phyloP scores from a whole-genome alignment of 2,888 invertebrate species.

The Patella ulyssiponensis region DNA sequence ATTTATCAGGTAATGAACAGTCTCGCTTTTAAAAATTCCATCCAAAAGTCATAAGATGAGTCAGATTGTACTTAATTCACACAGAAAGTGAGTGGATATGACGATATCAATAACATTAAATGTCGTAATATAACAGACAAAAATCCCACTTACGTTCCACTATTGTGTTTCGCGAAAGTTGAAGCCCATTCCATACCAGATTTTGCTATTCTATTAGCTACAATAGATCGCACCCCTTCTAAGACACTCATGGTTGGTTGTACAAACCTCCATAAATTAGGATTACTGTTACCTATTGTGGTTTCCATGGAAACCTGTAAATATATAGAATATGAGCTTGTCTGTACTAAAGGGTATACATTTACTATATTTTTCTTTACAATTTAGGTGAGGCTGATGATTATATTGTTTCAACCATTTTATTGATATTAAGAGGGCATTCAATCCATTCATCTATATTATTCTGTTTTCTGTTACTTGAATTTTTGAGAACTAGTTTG shows the following conservation, averaged over 20 bases:
- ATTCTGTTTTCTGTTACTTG: too few relatives aligned
- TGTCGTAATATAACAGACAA: not conserved
- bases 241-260: constrained; percentile 76
- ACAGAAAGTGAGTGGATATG: too few relatives aligned
- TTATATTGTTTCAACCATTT: too few relatives aligned
- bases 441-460: too few relatives aligned
- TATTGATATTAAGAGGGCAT: too few relatives aligned
- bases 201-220: constrained; percentile 85
- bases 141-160: constrained; percentile 77
- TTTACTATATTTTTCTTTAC: not conserved
- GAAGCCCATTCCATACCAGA: constrained; percentile 83
- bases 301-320: constrained; percentile 81
- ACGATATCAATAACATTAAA: too few relatives aligned
- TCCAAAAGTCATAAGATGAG: too few relatives aligned
- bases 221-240: constrained; percentile 84
- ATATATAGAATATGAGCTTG: constrained; percentile 3
- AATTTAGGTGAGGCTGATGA: too few relatives aligned
- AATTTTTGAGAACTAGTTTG: too few relatives aligned
- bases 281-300: constrained; percentile 83
- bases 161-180: constrained; percentile 80
- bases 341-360: not conserved
- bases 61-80: too few relatives aligned
- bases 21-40: too few relatives aligned
- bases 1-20: too few relatives aligned
- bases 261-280: constrained; percentile 80